A percentile compares a stretch with the other conserved stretches of the same genome.
phyloP scores from a whole-genome alignment of 1,140 invertebrate species.

The Chelonus insularis region DNA sequence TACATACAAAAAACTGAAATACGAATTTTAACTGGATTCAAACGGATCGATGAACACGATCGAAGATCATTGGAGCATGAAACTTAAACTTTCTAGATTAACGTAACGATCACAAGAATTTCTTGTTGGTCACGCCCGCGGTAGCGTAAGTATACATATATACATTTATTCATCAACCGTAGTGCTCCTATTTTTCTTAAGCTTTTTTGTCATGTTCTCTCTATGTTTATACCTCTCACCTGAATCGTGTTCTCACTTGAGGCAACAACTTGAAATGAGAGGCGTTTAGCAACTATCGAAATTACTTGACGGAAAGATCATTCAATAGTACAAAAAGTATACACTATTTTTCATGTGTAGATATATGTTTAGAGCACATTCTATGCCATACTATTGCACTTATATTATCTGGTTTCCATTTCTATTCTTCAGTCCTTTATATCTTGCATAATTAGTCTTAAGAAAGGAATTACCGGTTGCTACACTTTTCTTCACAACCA shows the following conservation, averaged over 20 bases:
- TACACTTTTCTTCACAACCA: constrained; percentile 22
- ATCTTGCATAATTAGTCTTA: constrained; percentile 32
- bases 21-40: constrained; percentile 11
- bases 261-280: background rate
- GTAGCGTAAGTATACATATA: constrained; percentile 11
- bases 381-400: too few relatives aligned
- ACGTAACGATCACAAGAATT: constrained; percentile 33
- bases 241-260: background rate
- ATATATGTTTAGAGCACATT: background rate
- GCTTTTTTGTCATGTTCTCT: background rate
- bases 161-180: background rate
- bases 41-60: constrained; percentile 23
- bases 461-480: constrained; percentile 33
- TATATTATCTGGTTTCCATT: constrained; percentile 5
- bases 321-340: too few relatives aligned
- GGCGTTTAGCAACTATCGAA: too few relatives aligned
- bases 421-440: constrained; percentile 19
- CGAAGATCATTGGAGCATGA: constrained; percentile 34
- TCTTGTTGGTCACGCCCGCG: constrained; percentile 29
- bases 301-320: too few relatives aligned
- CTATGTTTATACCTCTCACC: background rate
- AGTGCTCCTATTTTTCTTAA: background rate
- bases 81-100: constrained; percentile 32
- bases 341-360: constrained; percentile 1
- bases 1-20: background rate